Percentiles rank a stretch among this genome's conserved stretches.
phyloP scores from a whole-genome alignment of 2,113 vertebrate species.

The Notarius lentiginosus region DNA sequence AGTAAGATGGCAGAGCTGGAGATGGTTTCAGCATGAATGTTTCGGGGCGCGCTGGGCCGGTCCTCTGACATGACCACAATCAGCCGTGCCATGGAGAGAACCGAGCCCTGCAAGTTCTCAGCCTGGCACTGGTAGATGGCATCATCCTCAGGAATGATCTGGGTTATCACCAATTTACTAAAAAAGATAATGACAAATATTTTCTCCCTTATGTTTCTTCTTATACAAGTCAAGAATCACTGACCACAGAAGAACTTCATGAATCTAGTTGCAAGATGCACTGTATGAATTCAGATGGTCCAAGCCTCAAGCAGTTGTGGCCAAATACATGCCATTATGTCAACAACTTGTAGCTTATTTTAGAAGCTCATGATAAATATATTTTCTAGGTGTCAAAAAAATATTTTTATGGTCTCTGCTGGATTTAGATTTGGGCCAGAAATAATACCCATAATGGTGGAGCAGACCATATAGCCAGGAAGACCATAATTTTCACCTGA shows the following conservation, averaged over 20 bases:
- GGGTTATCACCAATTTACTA: conserved; percentile 98
- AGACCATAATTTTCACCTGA: not conserved
- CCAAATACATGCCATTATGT: not conserved
- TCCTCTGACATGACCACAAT: conserved; percentile 97
- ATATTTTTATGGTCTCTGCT: not conserved
- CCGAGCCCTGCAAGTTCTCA: conserved; percentile 85
- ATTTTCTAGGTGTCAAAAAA: not conserved
- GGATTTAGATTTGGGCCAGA: not conserved
- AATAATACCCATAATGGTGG: not conserved
- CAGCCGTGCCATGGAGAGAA: conserved; percentile 86
- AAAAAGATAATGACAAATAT: not conserved
- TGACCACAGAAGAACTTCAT: not conserved
- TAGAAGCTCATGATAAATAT: not conserved
- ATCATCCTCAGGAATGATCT: conserved; percentile 97
- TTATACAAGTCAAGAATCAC: not conserved
- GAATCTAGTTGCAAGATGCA: not conserved
- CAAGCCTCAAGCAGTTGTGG: not conserved
- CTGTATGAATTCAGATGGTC: not conserved
- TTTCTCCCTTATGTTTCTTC: not conserved
- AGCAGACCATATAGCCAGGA: not conserved
- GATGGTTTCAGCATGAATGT: conserved; percentile 90
- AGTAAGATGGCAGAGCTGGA: conserved; percentile 97
- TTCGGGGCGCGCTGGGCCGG: conserved; percentile 89
- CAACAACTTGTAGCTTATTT: not conserved
- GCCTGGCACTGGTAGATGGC: conserved; percentile 96